These are phyloP conservation scores for Leucoptera coffeella DNA, from an alignment of 2,888 invertebrate genomes.

Conservation along the genomic window DNA sequence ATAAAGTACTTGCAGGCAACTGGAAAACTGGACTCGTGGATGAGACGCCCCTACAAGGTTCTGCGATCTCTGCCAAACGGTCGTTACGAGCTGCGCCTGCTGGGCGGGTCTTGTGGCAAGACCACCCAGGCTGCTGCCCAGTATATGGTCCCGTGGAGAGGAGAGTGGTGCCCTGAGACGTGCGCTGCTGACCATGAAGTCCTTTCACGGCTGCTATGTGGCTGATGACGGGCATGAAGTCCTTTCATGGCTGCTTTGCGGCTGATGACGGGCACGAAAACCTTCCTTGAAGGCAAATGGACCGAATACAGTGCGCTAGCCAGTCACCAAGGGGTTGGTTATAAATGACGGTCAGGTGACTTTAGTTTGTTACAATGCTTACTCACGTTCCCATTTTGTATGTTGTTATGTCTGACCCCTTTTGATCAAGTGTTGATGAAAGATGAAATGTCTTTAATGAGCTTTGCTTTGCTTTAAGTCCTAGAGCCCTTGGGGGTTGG, in stretches of 20 bases:
- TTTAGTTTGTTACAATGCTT: neutral
- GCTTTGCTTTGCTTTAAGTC: too few relatives aligned
- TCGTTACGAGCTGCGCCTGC: conserved; percentile 5
- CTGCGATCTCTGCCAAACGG: conserved; percentile 3
- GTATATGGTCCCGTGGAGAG: conserved; percentile 8
- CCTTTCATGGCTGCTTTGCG: neutral
- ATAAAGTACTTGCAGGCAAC: conserved; percentile 4
- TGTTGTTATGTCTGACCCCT: too few relatives aligned
- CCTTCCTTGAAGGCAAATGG: neutral
- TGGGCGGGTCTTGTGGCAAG: conserved; percentile 5
- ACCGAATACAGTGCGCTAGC: neutral
- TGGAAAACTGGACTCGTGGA: conserved; percentile 5
- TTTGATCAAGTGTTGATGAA: too few relatives aligned
- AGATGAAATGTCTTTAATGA: too few relatives aligned
- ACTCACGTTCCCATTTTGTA: too few relatives aligned
- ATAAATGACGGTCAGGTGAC: neutral
- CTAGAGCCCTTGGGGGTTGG: too few relatives aligned
- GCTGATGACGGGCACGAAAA: neutral
- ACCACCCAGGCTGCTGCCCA: conserved; percentile 6
- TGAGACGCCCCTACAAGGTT: conserved; percentile 6
- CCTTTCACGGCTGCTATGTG: neutral
- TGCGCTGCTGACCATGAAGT: neutral
- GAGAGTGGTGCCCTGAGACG: conserved; percentile 4
- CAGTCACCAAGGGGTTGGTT: too few relatives aligned
- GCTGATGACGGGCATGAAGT: neutral